A percentile compares a stretch with the other conserved stretches of the same genome.
Conservation (phyloP, 2,888 invertebrate genomes). For the Drosophila conformis region DNA sequence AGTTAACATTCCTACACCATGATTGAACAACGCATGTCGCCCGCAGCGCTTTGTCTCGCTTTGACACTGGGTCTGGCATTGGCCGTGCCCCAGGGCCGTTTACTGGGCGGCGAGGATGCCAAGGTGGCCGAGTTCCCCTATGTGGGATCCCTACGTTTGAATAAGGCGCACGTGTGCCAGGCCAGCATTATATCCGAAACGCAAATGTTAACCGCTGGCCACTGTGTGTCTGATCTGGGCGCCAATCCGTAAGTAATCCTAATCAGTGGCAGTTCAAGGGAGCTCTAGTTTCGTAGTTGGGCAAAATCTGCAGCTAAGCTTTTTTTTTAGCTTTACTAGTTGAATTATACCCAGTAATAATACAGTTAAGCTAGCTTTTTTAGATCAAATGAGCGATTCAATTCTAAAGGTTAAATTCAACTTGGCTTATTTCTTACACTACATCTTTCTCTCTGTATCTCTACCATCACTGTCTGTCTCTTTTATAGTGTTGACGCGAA, state of each 20-base stretch:
- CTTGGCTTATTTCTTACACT: background rate
- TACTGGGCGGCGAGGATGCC: slow-evolving; percentile 82
- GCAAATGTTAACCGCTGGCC: slow-evolving; percentile 75
- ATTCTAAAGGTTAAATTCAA: background rate
- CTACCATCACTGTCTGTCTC: background rate
- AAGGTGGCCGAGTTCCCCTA: slow-evolving; percentile 79
- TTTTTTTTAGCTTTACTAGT: background rate
- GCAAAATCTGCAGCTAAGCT: background rate
- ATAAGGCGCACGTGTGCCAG: slow-evolving; percentile 71
- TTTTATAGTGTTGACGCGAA: slow-evolving; percentile 51
- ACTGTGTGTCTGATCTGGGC: slow-evolving; percentile 69
- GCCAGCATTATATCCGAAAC: slow-evolving; percentile 65
- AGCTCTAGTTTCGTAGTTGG: background rate
- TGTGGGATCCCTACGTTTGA: slow-evolving; percentile 79
- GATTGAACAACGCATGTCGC: slow-evolving; percentile 58
- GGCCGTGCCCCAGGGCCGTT: slow-evolving; percentile 60
- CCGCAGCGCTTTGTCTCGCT: slow-evolving; percentile 38
- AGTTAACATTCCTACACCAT: slow-evolving; percentile 50
- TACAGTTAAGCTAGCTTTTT: background rate
- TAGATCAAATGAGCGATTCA: background rate
- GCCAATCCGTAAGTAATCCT: slow-evolving; percentile 68
- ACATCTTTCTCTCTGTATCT: background rate
- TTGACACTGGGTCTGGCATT: slow-evolving; percentile 19
- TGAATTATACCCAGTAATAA: background rate
- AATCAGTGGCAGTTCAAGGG: background rate